phyloP scores from a whole-genome alignment of 1,140 invertebrate genomes.

The Hypsibius dujardini region DNA sequence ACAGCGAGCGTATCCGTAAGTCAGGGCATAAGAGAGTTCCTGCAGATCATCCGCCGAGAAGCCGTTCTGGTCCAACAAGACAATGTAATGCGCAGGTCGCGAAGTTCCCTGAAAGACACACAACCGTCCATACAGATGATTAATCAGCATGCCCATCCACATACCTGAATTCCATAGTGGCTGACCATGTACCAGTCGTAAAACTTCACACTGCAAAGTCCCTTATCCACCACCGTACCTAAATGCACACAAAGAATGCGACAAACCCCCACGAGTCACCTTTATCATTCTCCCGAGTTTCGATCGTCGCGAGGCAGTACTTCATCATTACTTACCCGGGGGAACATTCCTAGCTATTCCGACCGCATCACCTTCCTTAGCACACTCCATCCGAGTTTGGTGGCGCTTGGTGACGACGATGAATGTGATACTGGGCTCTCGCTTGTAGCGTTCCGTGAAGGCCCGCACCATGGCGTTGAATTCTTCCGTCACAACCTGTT shows the following conservation, averaged over 20 bases:
- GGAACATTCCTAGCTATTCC: slow-evolving; percentile 46
- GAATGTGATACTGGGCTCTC: slow-evolving; percentile 53
- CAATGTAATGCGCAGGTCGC: slow-evolving; percentile 68
- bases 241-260: no score
- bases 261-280: not conserved
- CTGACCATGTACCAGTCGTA: slow-evolving; percentile 68
- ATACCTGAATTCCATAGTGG: slow-evolving; percentile 30
- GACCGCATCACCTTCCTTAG: slow-evolving; percentile 24
- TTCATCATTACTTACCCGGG: slow-evolving; percentile 44
- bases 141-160: not conserved
- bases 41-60: slow-evolving; percentile 59
- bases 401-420: slow-evolving; percentile 78
- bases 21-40: slow-evolving; percentile 61
- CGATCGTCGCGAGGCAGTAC: no score
- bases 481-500: not conserved
- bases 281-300: not conserved
- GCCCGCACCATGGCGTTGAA: slow-evolving; percentile 47
- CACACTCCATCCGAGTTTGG: slow-evolving; percentile 55
- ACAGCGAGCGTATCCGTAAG: slow-evolving; percentile 70
- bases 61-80: slow-evolving; percentile 58
- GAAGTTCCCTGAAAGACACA: slow-evolving; percentile 57
- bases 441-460: slow-evolving; percentile 36
- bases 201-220: slow-evolving; percentile 59
- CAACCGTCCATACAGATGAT: not conserved
- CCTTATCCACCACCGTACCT: slow-evolving; percentile 47